Base-by-base conservation (phyloP, 2,888 invertebrate species). In the Parelbella ahira region DNA sequence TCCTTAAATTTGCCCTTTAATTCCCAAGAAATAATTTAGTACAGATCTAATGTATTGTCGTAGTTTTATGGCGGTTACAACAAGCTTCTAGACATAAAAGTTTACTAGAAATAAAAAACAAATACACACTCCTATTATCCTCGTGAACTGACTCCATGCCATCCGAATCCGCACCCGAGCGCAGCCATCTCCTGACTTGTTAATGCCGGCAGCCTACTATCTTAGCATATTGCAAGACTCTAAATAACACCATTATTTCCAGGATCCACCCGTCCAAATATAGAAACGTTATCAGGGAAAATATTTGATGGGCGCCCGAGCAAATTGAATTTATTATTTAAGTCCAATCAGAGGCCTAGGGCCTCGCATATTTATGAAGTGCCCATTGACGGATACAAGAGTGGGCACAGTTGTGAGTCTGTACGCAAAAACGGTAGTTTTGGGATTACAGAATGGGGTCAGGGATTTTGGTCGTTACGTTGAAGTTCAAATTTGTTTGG, bases 221-320 rank as follows among this genome's bases (percentile, higher is more conserved):
- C 87, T 87, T 84, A 87, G 84, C 87, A 86, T 86, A 87, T 84
- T 87, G 86, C 84, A 79, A 79, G 69, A 65, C 73, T 75, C 78
- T 82, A 84, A 86, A 87, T 82, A 87, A 79, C 79, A 45, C 77
- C 82, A 82, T 87, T 84, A 87, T 75, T 72, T 63, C 69, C 72
- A 69, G 67, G 68, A 70, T 67, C 68, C 68, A 50, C 63, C 69
- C 73, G 60, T 63, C 78, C 81, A 75, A 78, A 78, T 74, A 77
- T 69, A 77, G 73, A 72, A 75, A 74, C 69, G 74, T 72, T 76
- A 76, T 75, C 74, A 63, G 55, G 60, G 65, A 67, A 82, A 82
- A 82, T 82, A 82, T 84, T 79, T 79, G 82, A 86, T 82, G 75
- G 75, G 58, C 51, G 63, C 64, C 54, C 55, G 38, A 62, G 73